Evolutionary conservation across 2,797 vertebrate species (phyloP).

Genomic region (Peromyscus eremicus): DNA sequence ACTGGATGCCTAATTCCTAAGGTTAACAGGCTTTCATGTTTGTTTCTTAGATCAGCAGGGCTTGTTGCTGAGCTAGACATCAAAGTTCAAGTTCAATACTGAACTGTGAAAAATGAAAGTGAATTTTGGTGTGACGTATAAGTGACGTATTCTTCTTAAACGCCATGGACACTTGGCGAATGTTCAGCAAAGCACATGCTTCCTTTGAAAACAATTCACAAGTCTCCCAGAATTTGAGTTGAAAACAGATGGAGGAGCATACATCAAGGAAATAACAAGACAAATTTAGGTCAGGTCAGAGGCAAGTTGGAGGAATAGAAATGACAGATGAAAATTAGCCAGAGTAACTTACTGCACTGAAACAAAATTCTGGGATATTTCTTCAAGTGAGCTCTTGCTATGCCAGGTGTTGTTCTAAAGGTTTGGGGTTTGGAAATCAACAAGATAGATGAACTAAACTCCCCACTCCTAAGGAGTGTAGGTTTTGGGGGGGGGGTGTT

Average conservation of each 20-base stretch:
- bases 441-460: not conserved
- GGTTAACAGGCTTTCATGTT: slow-evolving; percentile 56
- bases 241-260: not conserved
- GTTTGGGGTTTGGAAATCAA: not conserved
- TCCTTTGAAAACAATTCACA: not conserved
- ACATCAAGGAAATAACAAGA: not conserved
- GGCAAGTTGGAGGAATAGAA: not conserved
- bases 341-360: not conserved
- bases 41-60: slow-evolving; percentile 63
- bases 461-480: not conserved
- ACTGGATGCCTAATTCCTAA: slow-evolving; percentile 74
- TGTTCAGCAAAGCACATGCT: not conserved
- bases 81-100: slow-evolving; percentile 52
- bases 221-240: not conserved
- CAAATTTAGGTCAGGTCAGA: not conserved
- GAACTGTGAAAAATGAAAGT: slow-evolving; percentile 44
- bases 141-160: slow-evolving; percentile 9
- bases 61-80: slow-evolving; percentile 69
- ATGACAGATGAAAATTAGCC: slow-evolving; percentile 42
- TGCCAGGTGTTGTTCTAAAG: not conserved
- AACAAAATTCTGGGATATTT: not conserved
- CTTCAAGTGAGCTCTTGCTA: not conserved
- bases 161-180: not conserved
- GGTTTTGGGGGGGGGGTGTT: not conserved
- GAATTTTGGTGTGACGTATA: slow-evolving; percentile 24